Evolutionary conservation across 2,113 vertebrate genomes (phyloP).

Genomic region (Chaetura pelagica): DNA sequence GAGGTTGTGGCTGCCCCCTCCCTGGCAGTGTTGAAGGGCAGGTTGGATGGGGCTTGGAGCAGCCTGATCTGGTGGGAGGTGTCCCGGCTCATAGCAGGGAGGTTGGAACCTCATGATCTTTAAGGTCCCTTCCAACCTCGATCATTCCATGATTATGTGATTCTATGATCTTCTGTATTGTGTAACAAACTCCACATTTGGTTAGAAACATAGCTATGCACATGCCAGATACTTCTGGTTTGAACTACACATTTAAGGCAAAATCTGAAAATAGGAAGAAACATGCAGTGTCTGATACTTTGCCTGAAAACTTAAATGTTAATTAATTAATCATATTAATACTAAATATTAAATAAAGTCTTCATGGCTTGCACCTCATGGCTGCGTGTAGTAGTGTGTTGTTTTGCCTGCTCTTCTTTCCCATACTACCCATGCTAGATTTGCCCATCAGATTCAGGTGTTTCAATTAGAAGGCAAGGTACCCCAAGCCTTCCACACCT

Average conservation of each 20-base stretch:
- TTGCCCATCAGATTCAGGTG: background rate
- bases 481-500: background rate
- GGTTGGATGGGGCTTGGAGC: too few species aligned
- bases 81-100: too few species aligned
- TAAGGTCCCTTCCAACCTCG: too few species aligned
- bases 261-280: background rate
- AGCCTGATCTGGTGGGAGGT: too few species aligned
- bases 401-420: background rate
- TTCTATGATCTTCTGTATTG: background rate
- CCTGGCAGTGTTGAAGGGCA: too few species aligned
- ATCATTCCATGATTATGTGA: too few species aligned
- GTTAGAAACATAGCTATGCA: background rate
- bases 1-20: too few species aligned
- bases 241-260: background rate
- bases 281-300: background rate
- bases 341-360: background rate
- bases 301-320: background rate
- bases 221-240: background rate
- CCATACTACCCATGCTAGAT: background rate
- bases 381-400: rapidly evolving
- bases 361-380: background rate
- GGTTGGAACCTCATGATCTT: too few species aligned
- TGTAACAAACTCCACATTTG: background rate
- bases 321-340: too few species aligned
- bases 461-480: background rate